Percentiles rank a stretch among this genome's conserved stretches.
These are phyloP conservation scores for Melanostoma mellinum DNA, from an alignment of 2,888 invertebrate genomes.

Conservation along the genomic window DNA sequence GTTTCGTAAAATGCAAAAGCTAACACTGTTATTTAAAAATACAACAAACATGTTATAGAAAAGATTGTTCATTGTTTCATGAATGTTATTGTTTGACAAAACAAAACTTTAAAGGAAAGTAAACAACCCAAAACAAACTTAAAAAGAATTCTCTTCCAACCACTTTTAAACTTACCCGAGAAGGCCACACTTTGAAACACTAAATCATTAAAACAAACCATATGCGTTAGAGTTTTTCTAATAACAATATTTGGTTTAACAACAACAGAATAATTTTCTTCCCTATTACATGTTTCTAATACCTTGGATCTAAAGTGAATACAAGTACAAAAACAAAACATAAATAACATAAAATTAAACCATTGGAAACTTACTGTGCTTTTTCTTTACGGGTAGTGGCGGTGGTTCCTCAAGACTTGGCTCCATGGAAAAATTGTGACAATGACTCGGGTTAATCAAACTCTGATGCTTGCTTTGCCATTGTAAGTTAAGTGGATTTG, in stretches of 20 bases:
- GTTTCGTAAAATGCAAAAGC: constrained; percentile 13
- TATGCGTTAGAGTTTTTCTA: constrained; percentile 81
- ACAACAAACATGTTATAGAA: background rate
- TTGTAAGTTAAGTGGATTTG: constrained; percentile 75
- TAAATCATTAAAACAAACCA: constrained; percentile 83
- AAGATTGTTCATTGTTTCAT: constrained; percentile 19
- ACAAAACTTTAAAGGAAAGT: background rate
- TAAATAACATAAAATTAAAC: constrained; percentile 76
- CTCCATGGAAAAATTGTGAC: constrained; percentile 73
- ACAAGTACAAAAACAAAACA: constrained; percentile 64
- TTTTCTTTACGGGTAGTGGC: constrained; percentile 95
- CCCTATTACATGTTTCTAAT: constrained; percentile 66
- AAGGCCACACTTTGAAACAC: constrained; percentile 98
- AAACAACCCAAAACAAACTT: constrained; percentile 28
- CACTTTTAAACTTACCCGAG: constrained; percentile 89
- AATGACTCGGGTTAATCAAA: constrained; percentile 79
- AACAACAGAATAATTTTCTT: constrained; percentile 68
- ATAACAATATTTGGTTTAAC: constrained; percentile 79
- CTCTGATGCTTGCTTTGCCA: constrained; percentile 82
- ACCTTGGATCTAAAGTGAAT: constrained; percentile 69
- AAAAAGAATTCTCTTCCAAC: constrained; percentile 47
- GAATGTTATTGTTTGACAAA: constrained; percentile 32
- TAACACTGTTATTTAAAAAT: background rate
- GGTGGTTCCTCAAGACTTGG: constrained; percentile 88
- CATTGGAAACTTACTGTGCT: constrained; percentile 91